Evolutionary conservation across 1,140 invertebrate genomes (phyloP).

Genomic region (Pemphigus obesinymphae): DNA sequence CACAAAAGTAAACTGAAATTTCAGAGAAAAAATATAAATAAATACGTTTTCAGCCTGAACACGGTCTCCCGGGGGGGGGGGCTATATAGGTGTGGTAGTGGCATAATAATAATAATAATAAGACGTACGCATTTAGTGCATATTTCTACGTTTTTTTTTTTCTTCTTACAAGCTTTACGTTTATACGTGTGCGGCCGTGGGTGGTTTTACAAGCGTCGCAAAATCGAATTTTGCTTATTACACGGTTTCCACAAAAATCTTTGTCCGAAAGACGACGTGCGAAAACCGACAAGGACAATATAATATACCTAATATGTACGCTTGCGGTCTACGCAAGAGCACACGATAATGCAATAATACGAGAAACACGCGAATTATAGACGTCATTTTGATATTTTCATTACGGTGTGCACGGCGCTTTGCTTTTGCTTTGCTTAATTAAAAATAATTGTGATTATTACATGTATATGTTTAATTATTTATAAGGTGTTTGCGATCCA

Average conservation of each 20-base stretch:
- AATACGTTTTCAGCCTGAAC: not conserved
- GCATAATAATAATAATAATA: not conserved
- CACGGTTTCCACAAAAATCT: too few species aligned
- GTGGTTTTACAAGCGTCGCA: not conserved
- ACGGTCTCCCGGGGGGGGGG: not conserved
- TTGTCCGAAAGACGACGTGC: too few species aligned
- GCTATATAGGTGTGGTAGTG: not conserved
- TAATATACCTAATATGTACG: too few species aligned
- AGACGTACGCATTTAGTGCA: constrained; percentile 13
- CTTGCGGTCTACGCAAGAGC: not conserved
- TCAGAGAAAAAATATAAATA: constrained; percentile 29
- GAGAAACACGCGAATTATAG: not conserved
- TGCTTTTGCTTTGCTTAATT: too few species aligned
- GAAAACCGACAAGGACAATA: too few species aligned
- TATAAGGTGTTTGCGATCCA: too few species aligned
- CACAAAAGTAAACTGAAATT: constrained; percentile 32
- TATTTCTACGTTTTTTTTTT: not conserved
- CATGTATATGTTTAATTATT: too few species aligned
- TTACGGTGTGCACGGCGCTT: not conserved
- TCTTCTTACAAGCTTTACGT: not conserved
- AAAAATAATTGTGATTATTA: too few species aligned
- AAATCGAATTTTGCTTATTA: not conserved
- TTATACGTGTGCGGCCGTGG: not conserved
- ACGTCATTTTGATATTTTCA: not conserved
- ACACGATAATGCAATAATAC: not conserved